Conservation (phyloP, 2,888 invertebrate genomes). For the Syrphus vitripennis region DNA sequence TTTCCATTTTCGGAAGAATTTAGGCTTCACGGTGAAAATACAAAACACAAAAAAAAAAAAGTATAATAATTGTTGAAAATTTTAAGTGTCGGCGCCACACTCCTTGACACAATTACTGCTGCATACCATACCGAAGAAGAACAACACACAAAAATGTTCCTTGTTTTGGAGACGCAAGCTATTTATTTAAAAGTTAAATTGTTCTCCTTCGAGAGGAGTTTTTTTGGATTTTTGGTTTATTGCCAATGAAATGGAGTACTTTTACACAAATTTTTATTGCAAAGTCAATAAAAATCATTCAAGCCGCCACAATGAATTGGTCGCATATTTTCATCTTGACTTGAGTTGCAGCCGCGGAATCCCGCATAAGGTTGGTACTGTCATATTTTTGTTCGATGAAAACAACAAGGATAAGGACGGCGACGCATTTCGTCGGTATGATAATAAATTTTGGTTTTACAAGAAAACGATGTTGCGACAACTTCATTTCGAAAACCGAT, state of each 20-base stretch:
- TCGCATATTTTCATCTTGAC: background rate
- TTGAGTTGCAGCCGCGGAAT: background rate
- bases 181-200: slow-evolving; percentile 53
- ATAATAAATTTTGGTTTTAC: slow-evolving; percentile 57
- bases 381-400: background rate
- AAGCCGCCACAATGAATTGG: slow-evolving; percentile 40
- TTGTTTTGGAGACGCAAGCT: background rate
- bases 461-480: slow-evolving; percentile 60
- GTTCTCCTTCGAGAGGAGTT: slow-evolving; percentile 17
- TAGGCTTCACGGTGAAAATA: background rate
- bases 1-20: slow-evolving; percentile 21
- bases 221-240: slow-evolving; percentile 48
- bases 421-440: background rate
- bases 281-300: slow-evolving; percentile 58
- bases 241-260: slow-evolving; percentile 54
- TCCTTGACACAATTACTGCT: slow-evolving; percentile 65
- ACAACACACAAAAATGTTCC: slow-evolving; percentile 31
- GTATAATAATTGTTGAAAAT: slow-evolving; percentile 51
- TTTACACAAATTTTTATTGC: slow-evolving; percentile 14
- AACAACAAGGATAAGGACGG: background rate
- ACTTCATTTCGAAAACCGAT: slow-evolving; percentile 49
- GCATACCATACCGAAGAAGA: background rate
- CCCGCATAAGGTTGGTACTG: background rate
- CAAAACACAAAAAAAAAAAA: background rate
- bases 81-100: slow-evolving; percentile 67